Evolutionary conservation across 2,113 vertebrate species (phyloP).

Genomic region (Grus americana): DNA sequence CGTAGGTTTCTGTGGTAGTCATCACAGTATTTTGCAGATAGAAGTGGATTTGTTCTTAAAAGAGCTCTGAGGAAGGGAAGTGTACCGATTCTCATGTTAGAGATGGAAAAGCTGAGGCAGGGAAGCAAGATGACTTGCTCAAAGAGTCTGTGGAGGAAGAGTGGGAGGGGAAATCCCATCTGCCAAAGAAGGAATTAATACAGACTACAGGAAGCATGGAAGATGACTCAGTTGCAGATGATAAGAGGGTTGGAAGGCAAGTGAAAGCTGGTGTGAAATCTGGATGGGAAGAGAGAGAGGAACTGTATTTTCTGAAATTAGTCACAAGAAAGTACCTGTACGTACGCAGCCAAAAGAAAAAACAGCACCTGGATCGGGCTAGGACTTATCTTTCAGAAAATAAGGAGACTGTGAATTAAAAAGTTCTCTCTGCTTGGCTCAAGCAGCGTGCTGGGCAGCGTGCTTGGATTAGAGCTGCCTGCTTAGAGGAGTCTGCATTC

Average conservation of each 20-base stretch:
- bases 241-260: constrained; percentile 3
- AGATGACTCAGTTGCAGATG: constrained; percentile 41
- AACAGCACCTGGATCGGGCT: neutral
- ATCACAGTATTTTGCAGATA: neutral
- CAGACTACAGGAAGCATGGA: neutral
- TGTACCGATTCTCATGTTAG: neutral
- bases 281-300: neutral
- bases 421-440: neutral
- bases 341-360: neutral
- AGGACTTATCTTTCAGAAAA: neutral
- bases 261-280: constrained; percentile 8
- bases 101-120: neutral
- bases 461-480: neutral
- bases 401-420: neutral
- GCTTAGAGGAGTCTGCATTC: neutral
- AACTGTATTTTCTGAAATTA: neutral
- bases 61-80: neutral
- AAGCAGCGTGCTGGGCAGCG: neutral
- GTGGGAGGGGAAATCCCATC: constrained; percentile 41
- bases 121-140: neutral
- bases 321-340: neutral
- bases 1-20: neutral
- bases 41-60: constrained; percentile 5
- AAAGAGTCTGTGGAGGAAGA: neutral
- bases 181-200: constrained; percentile 35